These are phyloP conservation scores for Anorthoa munda DNA, from an alignment of 2,888 invertebrate genomes.

Conservation along the genomic window DNA sequence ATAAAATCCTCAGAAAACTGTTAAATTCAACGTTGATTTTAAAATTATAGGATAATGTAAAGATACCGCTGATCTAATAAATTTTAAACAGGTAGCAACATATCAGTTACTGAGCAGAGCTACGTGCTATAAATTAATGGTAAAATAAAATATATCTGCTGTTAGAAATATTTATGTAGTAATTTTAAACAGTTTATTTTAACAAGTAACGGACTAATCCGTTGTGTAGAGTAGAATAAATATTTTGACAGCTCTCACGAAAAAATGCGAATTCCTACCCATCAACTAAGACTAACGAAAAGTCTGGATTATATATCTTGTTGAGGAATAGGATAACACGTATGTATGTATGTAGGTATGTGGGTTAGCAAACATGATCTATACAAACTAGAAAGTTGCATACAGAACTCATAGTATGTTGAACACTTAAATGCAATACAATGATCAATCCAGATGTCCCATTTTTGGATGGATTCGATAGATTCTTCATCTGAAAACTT, in stretches of 20 bases:
- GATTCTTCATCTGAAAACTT: background rate
- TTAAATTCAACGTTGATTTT: slow-evolving; percentile 20
- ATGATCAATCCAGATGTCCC: background rate
- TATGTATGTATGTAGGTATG: slow-evolving; percentile 8
- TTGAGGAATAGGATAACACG: slow-evolving; percentile 12
- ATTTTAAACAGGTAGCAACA: slow-evolving; percentile 40
- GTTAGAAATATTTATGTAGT: slow-evolving; percentile 56
- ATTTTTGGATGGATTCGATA: background rate
- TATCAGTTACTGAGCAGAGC: slow-evolving; percentile 48
- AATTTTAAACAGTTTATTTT: slow-evolving; percentile 69
- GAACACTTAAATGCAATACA: background rate
- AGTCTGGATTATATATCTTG: slow-evolving; percentile 54
- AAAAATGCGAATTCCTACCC: slow-evolving; percentile 46
- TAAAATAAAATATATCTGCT: slow-evolving; percentile 54
- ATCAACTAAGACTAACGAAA: slow-evolving; percentile 28
- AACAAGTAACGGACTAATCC: slow-evolving; percentile 66
- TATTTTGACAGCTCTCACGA: slow-evolving; percentile 73
- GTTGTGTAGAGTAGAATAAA: slow-evolving; percentile 71
- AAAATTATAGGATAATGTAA: slow-evolving; percentile 6
- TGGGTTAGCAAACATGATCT: slow-evolving; percentile 6
- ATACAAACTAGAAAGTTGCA: background rate
- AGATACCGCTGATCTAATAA: slow-evolving; percentile 9
- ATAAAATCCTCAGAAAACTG: background rate
- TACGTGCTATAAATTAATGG: slow-evolving; percentile 49
- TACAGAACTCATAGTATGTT: background rate